These are phyloP conservation scores for Ceyx margarethae DNA, from an alignment of 2,113 vertebrate genomes.

Conservation along the genomic window DNA sequence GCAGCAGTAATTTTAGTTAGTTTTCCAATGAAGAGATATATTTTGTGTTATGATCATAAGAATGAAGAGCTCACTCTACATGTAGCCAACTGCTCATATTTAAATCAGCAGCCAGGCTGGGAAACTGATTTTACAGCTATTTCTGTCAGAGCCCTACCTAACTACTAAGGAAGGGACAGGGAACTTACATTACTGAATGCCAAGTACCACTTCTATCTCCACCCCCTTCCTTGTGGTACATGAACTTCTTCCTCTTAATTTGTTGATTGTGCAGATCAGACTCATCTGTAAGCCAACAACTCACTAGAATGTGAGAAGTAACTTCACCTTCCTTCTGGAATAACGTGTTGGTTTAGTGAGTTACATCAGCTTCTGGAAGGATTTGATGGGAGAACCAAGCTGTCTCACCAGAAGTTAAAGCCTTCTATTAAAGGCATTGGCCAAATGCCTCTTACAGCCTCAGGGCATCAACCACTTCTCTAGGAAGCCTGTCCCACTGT, in stretches of 20 bases:
- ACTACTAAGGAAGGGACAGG: neutral
- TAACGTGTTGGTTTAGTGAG: neutral
- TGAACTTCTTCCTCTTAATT: neutral
- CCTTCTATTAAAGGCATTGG: neutral
- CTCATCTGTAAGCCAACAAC: neutral
- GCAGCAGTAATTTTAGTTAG: neutral
- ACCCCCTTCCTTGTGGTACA: neutral
- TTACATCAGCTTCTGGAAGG: neutral
- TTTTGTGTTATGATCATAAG: neutral
- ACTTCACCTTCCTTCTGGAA: neutral
- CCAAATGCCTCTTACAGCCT: neutral
- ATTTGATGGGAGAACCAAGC: neutral
- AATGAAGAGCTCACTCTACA: neutral
- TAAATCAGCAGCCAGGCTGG: neutral
- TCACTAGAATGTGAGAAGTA: neutral
- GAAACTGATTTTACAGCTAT: neutral
- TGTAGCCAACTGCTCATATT: neutral
- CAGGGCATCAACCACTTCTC: neutral
- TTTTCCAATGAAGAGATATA: neutral
- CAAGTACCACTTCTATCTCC: neutral
- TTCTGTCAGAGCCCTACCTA: neutral
- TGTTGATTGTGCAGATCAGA: fast-evolving
- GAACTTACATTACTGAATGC: neutral
- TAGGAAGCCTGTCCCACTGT: neutral
- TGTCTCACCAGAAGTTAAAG: neutral